Conservation (phyloP, 1,140 invertebrate species). For the Meloidogyne floridensis region DNA sequence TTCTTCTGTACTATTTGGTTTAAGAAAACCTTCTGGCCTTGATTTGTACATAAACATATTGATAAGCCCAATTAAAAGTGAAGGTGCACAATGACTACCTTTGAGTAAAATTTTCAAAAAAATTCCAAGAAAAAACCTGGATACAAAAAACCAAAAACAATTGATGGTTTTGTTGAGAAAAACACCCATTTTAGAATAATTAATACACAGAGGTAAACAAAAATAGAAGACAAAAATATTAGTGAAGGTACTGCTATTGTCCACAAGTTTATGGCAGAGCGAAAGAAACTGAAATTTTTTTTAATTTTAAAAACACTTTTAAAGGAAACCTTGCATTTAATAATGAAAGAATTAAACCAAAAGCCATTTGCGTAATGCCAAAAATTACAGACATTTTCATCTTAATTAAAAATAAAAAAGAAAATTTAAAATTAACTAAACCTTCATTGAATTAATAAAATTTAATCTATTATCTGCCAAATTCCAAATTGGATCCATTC, state of each 20-base stretch:
- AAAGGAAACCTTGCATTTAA: slow-evolving; percentile 79
- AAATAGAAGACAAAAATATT: slow-evolving; percentile 82
- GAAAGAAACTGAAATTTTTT: slow-evolving; percentile 35
- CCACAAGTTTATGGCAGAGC: slow-evolving; percentile 73
- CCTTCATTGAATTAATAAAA: slow-evolving; percentile 90
- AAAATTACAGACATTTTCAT: slow-evolving; percentile 97
- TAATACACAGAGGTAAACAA: slow-evolving; percentile 83
- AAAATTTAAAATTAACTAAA: neutral
- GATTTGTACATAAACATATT: slow-evolving; percentile 72
- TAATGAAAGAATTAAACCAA: slow-evolving; percentile 85
- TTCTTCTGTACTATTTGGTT: slow-evolving; percentile 46
- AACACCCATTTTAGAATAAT: slow-evolving; percentile 84
- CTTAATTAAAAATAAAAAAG: slow-evolving; percentile 38
- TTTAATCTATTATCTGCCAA: slow-evolving; percentile 83
- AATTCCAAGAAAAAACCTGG: slow-evolving; percentile 60
- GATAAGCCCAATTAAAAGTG: slow-evolving; percentile 73
- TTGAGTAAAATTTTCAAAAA: slow-evolving; percentile 11
- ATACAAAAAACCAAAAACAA: slow-evolving; percentile 49
- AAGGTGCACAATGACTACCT: slow-evolving; percentile 71
- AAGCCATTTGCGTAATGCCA: slow-evolving; percentile 92
- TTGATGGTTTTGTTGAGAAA: slow-evolving; percentile 72
- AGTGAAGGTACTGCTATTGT: slow-evolving; percentile 90
- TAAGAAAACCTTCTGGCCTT: slow-evolving; percentile 47
- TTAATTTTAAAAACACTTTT: too few relatives aligned
- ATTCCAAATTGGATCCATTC: slow-evolving; percentile 65